Conservation (phyloP, 2,797 vertebrate species). For the Sylvilagus floridanus region DNA sequence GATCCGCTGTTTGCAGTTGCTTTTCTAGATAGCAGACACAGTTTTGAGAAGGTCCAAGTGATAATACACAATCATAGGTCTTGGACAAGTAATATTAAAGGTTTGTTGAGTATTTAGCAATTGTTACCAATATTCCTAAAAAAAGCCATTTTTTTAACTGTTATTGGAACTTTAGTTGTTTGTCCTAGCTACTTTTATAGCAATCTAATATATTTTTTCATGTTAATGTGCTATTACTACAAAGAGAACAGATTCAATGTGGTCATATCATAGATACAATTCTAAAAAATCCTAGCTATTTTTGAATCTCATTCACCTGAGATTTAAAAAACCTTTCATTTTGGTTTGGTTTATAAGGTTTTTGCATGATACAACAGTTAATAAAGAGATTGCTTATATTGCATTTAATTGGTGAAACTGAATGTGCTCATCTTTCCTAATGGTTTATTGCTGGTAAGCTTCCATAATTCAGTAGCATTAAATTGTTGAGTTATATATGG, state of each 20-base stretch:
- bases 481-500: neutral
- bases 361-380: neutral
- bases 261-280: too few species aligned
- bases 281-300: neutral
- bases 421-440: neutral
- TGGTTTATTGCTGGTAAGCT: neutral
- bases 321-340: neutral
- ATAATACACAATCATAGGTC: neutral
- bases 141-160: neutral
- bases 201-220: too few species aligned
- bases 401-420: neutral
- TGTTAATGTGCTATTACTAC: too few species aligned
- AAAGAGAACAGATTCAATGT: too few species aligned
- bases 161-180: neutral
- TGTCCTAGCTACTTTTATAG: neutral
- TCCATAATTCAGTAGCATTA: neutral
- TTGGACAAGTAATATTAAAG: neutral
- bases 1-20: too few species aligned
- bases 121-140: neutral
- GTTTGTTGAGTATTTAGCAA: neutral
- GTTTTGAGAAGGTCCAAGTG: neutral
- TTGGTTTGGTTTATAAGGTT: neutral
- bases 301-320: neutral
- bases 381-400: neutral
- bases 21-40: neutral